phyloP scores from a whole-genome alignment of 2,888 invertebrate genomes.

The Malachius bipustulatus region DNA sequence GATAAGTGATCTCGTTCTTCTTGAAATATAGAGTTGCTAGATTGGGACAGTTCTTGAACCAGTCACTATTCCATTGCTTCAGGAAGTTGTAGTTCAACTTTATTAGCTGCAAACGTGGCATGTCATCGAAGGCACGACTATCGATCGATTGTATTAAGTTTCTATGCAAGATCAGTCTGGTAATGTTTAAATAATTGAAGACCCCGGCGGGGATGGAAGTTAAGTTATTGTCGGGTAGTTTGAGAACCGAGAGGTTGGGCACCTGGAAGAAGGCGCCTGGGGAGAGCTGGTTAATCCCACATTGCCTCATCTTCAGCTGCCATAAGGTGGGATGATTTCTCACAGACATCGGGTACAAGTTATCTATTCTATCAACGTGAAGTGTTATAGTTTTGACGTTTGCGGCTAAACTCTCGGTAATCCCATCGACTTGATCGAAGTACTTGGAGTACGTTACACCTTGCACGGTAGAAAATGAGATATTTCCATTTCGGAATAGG shows the following conservation, averaged over 20 bases:
- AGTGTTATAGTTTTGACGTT: not conserved
- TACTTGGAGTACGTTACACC: too few species aligned
- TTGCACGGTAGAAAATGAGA: too few species aligned
- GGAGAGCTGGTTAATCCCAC: constrained; percentile 14
- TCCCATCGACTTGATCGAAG: too few species aligned
- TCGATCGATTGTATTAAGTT: constrained; percentile 21
- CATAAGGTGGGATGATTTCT: constrained; percentile 17
- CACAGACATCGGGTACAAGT: constrained; percentile 13
- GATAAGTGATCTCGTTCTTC: constrained; percentile 24
- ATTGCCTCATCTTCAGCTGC: constrained; percentile 11
- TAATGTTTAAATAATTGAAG: constrained; percentile 20
- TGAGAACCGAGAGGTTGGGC: constrained; percentile 18
- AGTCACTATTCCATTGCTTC: constrained; percentile 25
- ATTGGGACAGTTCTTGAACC: constrained; percentile 29
- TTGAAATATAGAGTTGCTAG: constrained; percentile 26
- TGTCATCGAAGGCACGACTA: constrained; percentile 20
- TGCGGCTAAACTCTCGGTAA: too few species aligned
- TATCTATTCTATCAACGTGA: constrained; percentile 7
- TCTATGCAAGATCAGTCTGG: constrained; percentile 20
- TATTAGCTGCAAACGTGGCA: constrained; percentile 26
- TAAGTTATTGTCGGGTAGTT: constrained; percentile 22
- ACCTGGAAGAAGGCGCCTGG: constrained; percentile 19
- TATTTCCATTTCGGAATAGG: too few species aligned
- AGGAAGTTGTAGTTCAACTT: constrained; percentile 29
- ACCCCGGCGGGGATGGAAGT: constrained; percentile 19